phyloP scores from a whole-genome alignment of 1,140 invertebrate genomes.

The Trigoniulus corallinus region DNA sequence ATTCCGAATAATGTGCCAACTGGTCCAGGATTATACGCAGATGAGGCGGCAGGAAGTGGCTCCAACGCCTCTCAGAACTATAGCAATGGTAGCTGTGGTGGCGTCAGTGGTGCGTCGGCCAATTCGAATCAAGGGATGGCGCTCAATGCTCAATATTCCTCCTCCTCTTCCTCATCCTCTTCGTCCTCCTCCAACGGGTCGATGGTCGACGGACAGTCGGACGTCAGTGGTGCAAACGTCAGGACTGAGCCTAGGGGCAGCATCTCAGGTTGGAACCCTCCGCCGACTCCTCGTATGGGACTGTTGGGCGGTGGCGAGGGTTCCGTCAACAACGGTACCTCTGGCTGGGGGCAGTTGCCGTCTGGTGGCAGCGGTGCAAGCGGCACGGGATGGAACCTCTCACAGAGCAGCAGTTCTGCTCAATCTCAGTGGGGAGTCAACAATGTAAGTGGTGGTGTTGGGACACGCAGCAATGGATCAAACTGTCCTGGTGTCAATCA shows the following conservation, averaged over 20 bases:
- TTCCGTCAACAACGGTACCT: conserved; percentile 45
- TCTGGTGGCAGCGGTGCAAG: conserved; percentile 13
- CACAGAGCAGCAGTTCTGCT: neutral
- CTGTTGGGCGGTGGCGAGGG: conserved; percentile 59
- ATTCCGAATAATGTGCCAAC: neutral
- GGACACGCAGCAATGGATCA: conserved; percentile 9
- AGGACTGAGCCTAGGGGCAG: neutral
- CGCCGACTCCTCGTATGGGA: conserved; percentile 35
- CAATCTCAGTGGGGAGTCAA: conserved; percentile 14
- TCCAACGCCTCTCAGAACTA: too few relatives aligned
- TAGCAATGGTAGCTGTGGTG: neutral
- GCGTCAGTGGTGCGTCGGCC: neutral
- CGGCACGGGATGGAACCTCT: conserved; percentile 10
- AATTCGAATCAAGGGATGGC: neutral
- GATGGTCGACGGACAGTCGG: neutral
- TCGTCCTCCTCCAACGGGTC: neutral
- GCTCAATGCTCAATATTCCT: conserved; percentile 7
- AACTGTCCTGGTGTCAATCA: conserved; percentile 11
- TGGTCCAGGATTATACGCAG: neutral
- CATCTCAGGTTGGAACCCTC: neutral
- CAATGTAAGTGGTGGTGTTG: conserved; percentile 11
- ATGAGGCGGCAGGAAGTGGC: too few relatives aligned
- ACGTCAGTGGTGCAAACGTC: neutral
- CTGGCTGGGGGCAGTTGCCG: conserved; percentile 29
- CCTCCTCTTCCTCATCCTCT: too few relatives aligned